Evolutionary conservation across 1,140 invertebrate genomes (phyloP).

Genomic region (Reticulitermes speratus): DNA sequence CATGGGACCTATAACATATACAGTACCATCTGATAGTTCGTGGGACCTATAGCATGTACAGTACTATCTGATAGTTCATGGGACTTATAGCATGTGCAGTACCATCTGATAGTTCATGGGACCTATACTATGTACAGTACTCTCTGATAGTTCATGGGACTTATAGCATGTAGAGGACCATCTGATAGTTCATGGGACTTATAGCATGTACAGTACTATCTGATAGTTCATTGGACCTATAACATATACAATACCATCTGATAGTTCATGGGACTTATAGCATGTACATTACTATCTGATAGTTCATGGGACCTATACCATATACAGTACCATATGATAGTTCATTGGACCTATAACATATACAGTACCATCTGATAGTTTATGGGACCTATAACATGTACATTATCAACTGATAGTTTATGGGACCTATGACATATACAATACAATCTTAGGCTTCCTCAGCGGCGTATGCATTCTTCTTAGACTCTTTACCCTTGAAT

Average conservation of each 20-base stretch:
- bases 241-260: slow-evolving; percentile 50
- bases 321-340: slow-evolving; percentile 40
- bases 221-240: slow-evolving; percentile 44
- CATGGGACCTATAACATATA: slow-evolving; percentile 55
- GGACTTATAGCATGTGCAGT: no score
- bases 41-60: slow-evolving; percentile 41
- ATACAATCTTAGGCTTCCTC: no score
- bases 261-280: no score
- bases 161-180: slow-evolving; percentile 41
- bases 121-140: slow-evolving; percentile 55
- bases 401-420: slow-evolving; percentile 32
- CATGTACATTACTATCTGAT: no score
- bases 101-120: slow-evolving; percentile 33
- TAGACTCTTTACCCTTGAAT: no score
- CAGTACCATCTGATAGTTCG: slow-evolving; percentile 32
- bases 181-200: background rate
- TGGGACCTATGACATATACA: no score
- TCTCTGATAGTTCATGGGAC: no score
- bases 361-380: no score
- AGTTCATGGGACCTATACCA: no score
- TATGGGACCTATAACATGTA: slow-evolving; percentile 55
- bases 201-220: no score
- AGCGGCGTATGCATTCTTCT: no score
- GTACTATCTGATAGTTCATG: background rate
- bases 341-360: no score